Conservation (phyloP, 2,888 invertebrate genomes). For the Azorinus chamasolen region DNA sequence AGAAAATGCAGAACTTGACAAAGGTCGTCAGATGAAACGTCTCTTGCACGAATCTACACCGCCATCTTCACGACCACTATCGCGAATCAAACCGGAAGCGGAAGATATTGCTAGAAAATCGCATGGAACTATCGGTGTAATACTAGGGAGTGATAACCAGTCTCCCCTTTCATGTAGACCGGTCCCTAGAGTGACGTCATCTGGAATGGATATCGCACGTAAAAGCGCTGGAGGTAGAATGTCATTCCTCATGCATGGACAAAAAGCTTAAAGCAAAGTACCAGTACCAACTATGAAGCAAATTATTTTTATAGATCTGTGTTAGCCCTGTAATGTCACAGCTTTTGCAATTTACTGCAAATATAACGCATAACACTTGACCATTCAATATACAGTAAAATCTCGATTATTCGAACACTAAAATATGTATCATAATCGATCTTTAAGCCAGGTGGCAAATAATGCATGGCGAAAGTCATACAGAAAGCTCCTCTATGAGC, state of each 20-base stretch:
- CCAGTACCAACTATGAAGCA: no score
- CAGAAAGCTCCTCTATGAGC: no score
- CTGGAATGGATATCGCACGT: slow-evolving; percentile 72
- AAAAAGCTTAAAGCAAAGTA: slow-evolving; percentile 9
- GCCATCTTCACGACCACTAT: slow-evolving; percentile 59
- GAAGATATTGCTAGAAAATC: slow-evolving; percentile 71
- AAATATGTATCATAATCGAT: no score
- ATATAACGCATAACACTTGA: no score
- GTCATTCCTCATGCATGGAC: slow-evolving; percentile 77
- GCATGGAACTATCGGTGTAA: slow-evolving; percentile 74
- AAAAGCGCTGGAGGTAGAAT: slow-evolving; percentile 78
- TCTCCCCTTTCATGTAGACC: slow-evolving; percentile 64
- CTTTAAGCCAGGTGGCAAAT: no score
- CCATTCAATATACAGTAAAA: no score
- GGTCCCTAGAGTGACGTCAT: slow-evolving; percentile 73
- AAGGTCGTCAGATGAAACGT: slow-evolving; percentile 69
- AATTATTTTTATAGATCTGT: no score
- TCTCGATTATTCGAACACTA: no score
- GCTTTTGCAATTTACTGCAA: no score
- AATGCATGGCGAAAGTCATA: no score
- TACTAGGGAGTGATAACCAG: slow-evolving; percentile 73
- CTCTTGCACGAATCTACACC: slow-evolving; percentile 61
- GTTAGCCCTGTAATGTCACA: no score
- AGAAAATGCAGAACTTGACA: slow-evolving; percentile 68
- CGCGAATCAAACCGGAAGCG: slow-evolving; percentile 74